Conservation (phyloP, 2,113 vertebrate species). For the Micromys minutus region DNA sequence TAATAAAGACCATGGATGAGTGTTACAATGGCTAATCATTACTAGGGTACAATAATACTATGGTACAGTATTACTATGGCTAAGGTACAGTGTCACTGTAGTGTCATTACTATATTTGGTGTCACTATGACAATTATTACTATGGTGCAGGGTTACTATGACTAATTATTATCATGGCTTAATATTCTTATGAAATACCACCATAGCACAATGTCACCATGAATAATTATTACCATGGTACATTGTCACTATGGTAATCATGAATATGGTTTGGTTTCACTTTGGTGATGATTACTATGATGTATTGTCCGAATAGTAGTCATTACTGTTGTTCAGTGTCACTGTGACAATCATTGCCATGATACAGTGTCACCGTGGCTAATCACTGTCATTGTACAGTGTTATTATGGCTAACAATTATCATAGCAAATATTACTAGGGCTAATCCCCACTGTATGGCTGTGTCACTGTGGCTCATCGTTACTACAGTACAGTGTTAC, state of each 20-base stretch:
- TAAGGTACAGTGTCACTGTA: too few species aligned
- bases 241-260: too few species aligned
- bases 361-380: not conserved
- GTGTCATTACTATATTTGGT: not conserved
- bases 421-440: not conserved
- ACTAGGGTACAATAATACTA: not conserved
- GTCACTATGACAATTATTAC: not conserved
- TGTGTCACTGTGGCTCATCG: not conserved
- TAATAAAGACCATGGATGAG: not conserved
- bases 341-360: not conserved
- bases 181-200: not conserved
- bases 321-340: not conserved
- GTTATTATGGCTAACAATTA: not conserved
- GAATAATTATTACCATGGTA: too few species aligned
- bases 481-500: not conserved
- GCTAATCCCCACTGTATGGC: not conserved
- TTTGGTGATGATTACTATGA: not conserved
- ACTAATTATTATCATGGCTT: not conserved
- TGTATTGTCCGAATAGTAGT: not conserved
- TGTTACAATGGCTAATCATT: not conserved
- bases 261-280: not conserved
- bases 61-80: not conserved
- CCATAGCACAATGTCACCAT: not conserved
- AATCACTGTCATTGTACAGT: too few species aligned
- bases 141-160: not conserved